These are phyloP conservation scores for Chiroxiphia lanceolata DNA, from an alignment of 2,797 vertebrate genomes.

Conservation along the genomic window DNA sequence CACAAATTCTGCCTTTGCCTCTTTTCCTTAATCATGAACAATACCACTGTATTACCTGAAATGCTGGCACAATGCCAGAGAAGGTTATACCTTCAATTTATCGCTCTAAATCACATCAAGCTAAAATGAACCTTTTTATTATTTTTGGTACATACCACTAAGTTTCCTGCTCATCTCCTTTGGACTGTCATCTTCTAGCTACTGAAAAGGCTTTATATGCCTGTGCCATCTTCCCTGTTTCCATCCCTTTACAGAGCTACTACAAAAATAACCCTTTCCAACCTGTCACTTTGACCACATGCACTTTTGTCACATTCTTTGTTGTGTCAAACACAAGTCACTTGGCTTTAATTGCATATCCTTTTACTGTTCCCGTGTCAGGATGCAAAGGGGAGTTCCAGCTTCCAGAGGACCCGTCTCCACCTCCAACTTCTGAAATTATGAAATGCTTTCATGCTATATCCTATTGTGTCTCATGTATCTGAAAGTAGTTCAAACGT, in stretches of 20 bases:
- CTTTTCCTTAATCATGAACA: neutral
- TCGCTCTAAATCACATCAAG: neutral
- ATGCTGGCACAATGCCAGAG: neutral
- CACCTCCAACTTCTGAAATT: neutral
- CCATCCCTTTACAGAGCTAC: neutral
- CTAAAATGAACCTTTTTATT: neutral
- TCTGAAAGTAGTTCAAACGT: neutral
- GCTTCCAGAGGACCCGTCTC: neutral
- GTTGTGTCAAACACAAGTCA: neutral
- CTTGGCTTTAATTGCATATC: neutral
- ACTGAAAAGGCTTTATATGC: neutral
- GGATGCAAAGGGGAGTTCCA: neutral
- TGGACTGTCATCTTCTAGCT: neutral
- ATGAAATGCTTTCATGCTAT: neutral
- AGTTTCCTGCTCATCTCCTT: neutral
- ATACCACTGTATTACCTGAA: neutral
- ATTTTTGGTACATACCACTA: neutral
- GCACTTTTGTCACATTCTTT: neutral
- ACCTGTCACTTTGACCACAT: neutral
- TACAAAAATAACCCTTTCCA: neutral
- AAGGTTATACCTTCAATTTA: neutral
- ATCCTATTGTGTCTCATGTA: neutral
- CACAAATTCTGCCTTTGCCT: neutral
- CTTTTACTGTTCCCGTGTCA: neutral
- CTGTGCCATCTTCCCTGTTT: neutral